Evolutionary conservation across 2,113 vertebrate genomes (phyloP).

Genomic region (Todiramphus saurophagus): DNA sequence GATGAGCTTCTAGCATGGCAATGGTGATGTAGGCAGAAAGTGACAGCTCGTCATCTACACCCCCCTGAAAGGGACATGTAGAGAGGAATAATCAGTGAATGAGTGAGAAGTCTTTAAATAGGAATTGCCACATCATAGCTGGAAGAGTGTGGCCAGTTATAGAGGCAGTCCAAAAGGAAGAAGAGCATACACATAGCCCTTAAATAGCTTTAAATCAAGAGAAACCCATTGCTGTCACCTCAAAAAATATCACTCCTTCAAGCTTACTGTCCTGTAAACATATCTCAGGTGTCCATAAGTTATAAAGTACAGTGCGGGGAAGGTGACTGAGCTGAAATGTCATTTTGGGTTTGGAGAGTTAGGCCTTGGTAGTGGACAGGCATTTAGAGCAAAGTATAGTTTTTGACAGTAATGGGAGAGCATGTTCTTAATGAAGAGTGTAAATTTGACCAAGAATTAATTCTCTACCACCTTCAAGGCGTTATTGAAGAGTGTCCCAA

Average conservation of each 20-base stretch:
- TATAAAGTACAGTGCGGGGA: not conserved
- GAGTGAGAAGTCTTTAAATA: not conserved
- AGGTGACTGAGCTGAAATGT: not conserved
- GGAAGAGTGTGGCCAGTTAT: not conserved
- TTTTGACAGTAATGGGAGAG: not conserved
- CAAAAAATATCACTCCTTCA: not conserved
- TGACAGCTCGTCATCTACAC: conserved; percentile 15
- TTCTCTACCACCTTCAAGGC: conserved; percentile 78
- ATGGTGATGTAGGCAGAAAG: conserved; percentile 61
- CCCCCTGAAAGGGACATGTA: conserved; percentile 31
- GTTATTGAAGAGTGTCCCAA: conserved; percentile 79
- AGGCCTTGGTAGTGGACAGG: not conserved
- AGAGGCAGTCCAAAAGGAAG: not conserved
- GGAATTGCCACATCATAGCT: not conserved
- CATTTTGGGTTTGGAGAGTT: not conserved
- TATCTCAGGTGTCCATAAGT: not conserved
- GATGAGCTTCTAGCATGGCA: conserved; percentile 60
- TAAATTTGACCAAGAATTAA: not conserved
- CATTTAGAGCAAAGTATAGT: not conserved
- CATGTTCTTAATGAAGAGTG: not conserved
- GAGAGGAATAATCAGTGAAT: not conserved
- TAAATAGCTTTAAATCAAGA: not conserved
- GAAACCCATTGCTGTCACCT: not conserved
- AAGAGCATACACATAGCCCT: not conserved
- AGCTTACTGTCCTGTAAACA: not conserved